phyloP scores from a whole-genome alignment of 1,140 invertebrate genomes.

The Ceratitis capitata region DNA sequence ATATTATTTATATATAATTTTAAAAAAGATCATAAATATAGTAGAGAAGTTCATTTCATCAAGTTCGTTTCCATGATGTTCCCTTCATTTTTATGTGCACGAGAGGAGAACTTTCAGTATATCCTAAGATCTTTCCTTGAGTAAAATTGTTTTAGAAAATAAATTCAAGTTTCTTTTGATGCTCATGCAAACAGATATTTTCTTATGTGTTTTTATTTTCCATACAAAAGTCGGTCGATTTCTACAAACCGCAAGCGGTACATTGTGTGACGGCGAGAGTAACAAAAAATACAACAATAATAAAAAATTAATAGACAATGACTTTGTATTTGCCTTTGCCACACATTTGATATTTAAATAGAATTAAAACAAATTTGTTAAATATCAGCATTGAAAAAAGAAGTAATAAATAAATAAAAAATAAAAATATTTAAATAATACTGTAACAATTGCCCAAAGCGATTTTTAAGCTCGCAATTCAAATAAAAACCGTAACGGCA shows the following conservation, averaged over 20 bases:
- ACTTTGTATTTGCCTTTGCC: background rate
- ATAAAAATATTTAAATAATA: too few relatives aligned
- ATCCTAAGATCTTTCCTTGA: too few relatives aligned
- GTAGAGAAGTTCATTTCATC: too few relatives aligned
- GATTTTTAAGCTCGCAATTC: background rate
- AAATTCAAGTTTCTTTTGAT: too few relatives aligned
- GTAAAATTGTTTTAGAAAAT: too few relatives aligned
- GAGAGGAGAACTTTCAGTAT: too few relatives aligned
- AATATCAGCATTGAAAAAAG: background rate
- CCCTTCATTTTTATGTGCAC: too few relatives aligned
- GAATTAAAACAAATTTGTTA: background rate
- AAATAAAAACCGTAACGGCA: constrained; percentile 3
- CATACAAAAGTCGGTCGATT: too few relatives aligned
- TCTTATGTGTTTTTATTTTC: too few relatives aligned
- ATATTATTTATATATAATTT: too few relatives aligned
- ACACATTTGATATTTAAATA: background rate
- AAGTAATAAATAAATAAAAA: background rate
- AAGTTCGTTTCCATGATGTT: too few relatives aligned
- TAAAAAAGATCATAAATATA: too few relatives aligned
- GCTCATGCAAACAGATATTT: background rate
- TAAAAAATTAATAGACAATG: background rate
- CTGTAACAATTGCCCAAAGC: background rate
- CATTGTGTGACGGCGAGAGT: background rate
- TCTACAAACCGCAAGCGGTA: background rate
- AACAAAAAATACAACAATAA: background rate